These are phyloP conservation scores for Circaetus gallicus DNA, from an alignment of 2,113 vertebrate species.

Conservation along the genomic window DNA sequence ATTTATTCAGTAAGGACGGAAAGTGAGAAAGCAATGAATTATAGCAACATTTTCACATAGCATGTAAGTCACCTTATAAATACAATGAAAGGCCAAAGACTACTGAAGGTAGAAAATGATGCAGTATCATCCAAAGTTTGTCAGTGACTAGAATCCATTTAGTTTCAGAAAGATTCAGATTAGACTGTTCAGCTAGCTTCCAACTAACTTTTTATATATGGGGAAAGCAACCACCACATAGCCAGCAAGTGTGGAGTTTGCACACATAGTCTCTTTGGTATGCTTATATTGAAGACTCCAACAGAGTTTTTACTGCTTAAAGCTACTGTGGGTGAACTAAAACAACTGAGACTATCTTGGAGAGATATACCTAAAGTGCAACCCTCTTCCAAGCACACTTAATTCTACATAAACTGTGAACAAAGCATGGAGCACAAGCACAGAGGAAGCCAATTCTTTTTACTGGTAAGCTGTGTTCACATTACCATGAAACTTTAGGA, in stretches of 20 bases:
- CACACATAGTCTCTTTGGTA: background rate
- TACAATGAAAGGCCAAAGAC: background rate
- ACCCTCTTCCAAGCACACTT: background rate
- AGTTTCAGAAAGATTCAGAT: background rate
- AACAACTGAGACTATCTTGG: background rate
- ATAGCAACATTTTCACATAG: background rate
- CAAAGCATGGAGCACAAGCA: background rate
- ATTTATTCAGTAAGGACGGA: background rate
- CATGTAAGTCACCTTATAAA: fast-evolving
- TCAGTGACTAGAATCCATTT: background rate
- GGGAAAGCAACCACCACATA: background rate
- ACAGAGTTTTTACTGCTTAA: background rate
- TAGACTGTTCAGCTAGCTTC: background rate
- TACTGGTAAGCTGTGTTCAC: background rate
- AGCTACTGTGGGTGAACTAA: background rate
- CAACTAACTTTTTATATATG: background rate
- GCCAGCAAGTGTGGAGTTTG: background rate
- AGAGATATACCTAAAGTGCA: background rate
- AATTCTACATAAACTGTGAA: background rate
- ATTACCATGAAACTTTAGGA: background rate
- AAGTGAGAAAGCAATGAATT: background rate
- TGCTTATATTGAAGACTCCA: background rate
- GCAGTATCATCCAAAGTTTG: background rate
- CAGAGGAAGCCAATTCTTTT: background rate
- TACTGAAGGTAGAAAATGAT: background rate